Evolutionary conservation across 2,797 vertebrate genomes (phyloP), one percentile per base, ranked within the genome.

Genomic region (Brachyalestes nurse): DNA sequence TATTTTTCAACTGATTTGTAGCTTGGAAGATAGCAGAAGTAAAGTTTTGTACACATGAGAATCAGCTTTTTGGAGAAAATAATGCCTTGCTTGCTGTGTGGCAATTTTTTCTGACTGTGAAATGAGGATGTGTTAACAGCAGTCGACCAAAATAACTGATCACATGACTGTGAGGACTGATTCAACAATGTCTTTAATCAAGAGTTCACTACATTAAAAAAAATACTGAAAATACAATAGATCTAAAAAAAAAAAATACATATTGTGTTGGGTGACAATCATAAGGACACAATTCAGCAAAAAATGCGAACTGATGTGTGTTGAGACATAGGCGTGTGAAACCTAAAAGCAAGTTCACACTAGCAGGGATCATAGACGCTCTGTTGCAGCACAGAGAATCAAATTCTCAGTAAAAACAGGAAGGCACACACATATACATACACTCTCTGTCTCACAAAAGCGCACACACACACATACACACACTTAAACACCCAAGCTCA

Each of bases 121-220:
- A 69, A 47, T 69, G n/a, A 67, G 40, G n/a, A 69, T 66, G 16
- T 62, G 4, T 13, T 13, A 16, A 51, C 1, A 57, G 19, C 12
- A 57, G 3, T 28, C 6, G 28, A 28, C 45, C 9, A 25, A 70
- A 70, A 14, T 34, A 62, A 13, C 14, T 19, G 34, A 9, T 65
- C 13, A 47, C 0, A 38, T 16, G 23, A 16, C n/a, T 72, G 8
- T 51, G 60, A 28, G 51, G 7, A 71, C 25, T 42, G n/a, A 77
- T 82, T 74, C 40, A 42, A 19, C 42, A 45, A 40, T 10, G 7
- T 9, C 5, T 82, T 73, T 73, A 74, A 82, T 82, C 10, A 74
- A 75, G 17, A 64, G 10, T 53, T n/a, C 34, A 74, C 51, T 58
- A 21, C 28, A 84, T 57, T 61, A 7, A 9, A 49, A 19, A 19